Base-by-base conservation (phyloP, 2,797 vertebrate species). In the Xiphophorus birchmanni region DNA sequence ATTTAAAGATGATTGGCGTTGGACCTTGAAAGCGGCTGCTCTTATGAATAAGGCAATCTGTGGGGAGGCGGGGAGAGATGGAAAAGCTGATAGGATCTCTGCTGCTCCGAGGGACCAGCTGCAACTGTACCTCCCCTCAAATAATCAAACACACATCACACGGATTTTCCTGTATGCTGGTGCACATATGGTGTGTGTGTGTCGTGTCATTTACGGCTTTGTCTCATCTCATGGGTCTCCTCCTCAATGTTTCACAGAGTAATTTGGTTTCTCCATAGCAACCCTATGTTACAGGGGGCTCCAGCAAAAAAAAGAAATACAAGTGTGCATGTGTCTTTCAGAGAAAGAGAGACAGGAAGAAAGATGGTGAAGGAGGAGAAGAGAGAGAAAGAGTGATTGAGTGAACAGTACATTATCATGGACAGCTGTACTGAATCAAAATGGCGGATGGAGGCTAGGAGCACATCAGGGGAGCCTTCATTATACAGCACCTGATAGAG, bases 341-440 rank as follows among this genome's bases (percentile, higher is more conserved):
- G 80, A 56, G 80, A 60, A 79, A 63, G 83, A 63, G 81, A 84
- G 81, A 83, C 80, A 85, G 89, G 82, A 86, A 88, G 90, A 81
- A 78, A 80, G 89, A 91, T 87, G 80, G 88, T 87, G 84, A 90
- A 86, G 80, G 86, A 91, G 83, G 81, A 83, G 6, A 76, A 89
- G 91, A 74, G 88, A 89, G 81, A 88, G 89, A 91, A 89, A 88
- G 90, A 92, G 91, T 94, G 94, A 94, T 94, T 94, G 94, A 95
- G 93, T 92, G 94, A 95, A 94, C 92, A 92, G 91, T 94, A 94
- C 94, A 95, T 95, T 93, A 95, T 94, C 93, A 94, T 91, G 93
- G 95, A 94, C 94, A 95, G 94, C 93, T 95, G 94, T 94, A 94
- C 94, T 95, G 94, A 96, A 95, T 95, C 96, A 96, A 96, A 96